phyloP scores from a whole-genome alignment of 2,113 vertebrate genomes.

The Atractosteus spatula region DNA sequence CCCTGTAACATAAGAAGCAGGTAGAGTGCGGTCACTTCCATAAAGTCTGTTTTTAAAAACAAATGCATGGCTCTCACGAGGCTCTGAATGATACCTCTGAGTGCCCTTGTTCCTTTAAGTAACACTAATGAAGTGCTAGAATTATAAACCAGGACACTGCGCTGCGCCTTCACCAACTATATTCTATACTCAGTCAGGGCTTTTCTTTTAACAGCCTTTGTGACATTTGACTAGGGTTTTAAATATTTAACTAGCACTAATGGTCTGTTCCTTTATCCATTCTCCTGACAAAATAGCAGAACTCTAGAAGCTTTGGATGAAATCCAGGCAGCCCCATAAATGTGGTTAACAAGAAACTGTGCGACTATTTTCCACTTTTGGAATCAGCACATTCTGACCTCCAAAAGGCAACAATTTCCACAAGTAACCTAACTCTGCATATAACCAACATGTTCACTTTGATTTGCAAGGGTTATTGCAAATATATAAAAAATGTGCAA shows the following conservation, averaged over 20 bases:
- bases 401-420: too few species aligned
- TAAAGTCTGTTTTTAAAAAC: neutral
- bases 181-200: too few species aligned
- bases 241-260: conserved; percentile 54
- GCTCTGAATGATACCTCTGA: conserved; percentile 23
- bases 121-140: conserved; percentile 45
- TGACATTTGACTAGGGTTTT: conserved; percentile 41
- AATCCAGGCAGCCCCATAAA: too few species aligned
- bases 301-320: conserved; percentile 16
- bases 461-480: neutral
- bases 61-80: neutral
- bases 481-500: neutral
- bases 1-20: conserved; percentile 29
- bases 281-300: conserved; percentile 15
- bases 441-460: neutral
- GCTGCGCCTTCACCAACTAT: neutral
- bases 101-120: conserved; percentile 59
- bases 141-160: conserved; percentile 32
- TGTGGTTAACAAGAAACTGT: too few species aligned
- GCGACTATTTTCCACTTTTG: too few species aligned
- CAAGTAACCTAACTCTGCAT: neutral
- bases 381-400: too few species aligned
- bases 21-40: conserved; percentile 18
- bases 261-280: conserved; percentile 27
- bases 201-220: conserved; percentile 7